Evolutionary conservation across 2,888 invertebrate species (phyloP).

Genomic region (Leptodirus hochenwartii): DNA sequence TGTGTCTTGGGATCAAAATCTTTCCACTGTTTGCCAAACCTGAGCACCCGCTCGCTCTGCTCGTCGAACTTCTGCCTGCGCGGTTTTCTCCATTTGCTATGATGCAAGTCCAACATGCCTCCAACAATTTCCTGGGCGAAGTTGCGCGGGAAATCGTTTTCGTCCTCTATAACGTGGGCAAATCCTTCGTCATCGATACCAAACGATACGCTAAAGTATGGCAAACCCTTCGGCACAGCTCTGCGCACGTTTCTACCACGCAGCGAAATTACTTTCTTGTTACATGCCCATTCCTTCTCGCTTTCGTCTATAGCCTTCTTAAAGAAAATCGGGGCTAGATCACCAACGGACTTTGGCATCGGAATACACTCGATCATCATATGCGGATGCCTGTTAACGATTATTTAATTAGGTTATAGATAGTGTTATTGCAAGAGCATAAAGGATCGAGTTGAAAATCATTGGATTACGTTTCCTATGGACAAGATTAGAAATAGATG

Average conservation of each 20-base stretch:
- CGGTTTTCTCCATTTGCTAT: constrained; percentile 70
- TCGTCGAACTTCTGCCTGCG: constrained; percentile 53
- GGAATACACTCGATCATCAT: constrained; percentile 83
- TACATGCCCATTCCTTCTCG: constrained; percentile 88
- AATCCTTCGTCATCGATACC: constrained; percentile 75
- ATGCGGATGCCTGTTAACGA: constrained; percentile 46
- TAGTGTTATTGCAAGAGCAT: too few species aligned
- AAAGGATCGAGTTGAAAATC: too few species aligned
- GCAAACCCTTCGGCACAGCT: constrained; percentile 79
- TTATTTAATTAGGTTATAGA: too few species aligned
- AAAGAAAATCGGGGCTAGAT: constrained; percentile 88
- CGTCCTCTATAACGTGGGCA: constrained; percentile 95
- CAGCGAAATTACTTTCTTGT: constrained; percentile 74
- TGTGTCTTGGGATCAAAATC: constrained; percentile 10
- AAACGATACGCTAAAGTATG: constrained; percentile 91
- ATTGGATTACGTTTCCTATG: too few species aligned
- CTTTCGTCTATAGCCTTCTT: constrained; percentile 95
- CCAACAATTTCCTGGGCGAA: constrained; percentile 95
- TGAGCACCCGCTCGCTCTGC: constrained; percentile 56
- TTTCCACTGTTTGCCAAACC: constrained; percentile 53
- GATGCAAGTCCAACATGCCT: constrained; percentile 82
- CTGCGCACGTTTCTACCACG: constrained; percentile 50
- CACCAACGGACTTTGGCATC: constrained; percentile 62
- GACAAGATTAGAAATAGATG: too few species aligned
- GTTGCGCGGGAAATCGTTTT: constrained; percentile 62